Percentiles rank a stretch among this genome's conserved stretches.
Conservation (phyloP, 2,113 vertebrate genomes). For the Istiophorus platypterus region DNA sequence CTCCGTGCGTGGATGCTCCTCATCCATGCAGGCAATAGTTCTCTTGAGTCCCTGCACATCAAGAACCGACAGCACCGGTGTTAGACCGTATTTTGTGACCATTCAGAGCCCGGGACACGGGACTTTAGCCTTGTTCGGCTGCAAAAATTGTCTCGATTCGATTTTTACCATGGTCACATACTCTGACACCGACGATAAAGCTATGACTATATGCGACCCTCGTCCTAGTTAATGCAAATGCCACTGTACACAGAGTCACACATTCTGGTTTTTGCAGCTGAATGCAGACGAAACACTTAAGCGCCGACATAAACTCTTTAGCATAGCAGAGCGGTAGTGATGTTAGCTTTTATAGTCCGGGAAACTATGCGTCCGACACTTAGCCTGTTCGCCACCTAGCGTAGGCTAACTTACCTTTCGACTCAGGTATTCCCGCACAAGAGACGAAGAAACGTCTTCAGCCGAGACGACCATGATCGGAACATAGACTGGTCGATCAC, state of each 20-base stretch:
- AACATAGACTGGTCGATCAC: too few relatives aligned
- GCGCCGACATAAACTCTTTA: too few relatives aligned
- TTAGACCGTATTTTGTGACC: neutral
- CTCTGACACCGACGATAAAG: neutral
- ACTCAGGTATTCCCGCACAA: slow-evolving; percentile 94
- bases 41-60: slow-evolving; percentile 90
- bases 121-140: neutral
- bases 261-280: neutral
- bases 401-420: slow-evolving; percentile 86
- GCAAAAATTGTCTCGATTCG: neutral
- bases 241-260: too few relatives aligned
- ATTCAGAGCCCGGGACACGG: neutral
- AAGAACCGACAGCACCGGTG: neutral
- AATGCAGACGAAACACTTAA: neutral
- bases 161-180: neutral
- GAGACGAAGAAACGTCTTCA: slow-evolving; percentile 91
- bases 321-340: neutral
- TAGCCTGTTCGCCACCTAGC: neutral
- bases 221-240: neutral
- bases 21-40: slow-evolving; percentile 91
- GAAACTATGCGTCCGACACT: neutral
- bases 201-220: neutral
- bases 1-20: slow-evolving; percentile 89
- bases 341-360: neutral
- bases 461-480: slow-evolving; percentile 84